Evolutionary conservation across 1,140 invertebrate genomes (phyloP).

Genomic region (Zaprionus gabonicus): DNA sequence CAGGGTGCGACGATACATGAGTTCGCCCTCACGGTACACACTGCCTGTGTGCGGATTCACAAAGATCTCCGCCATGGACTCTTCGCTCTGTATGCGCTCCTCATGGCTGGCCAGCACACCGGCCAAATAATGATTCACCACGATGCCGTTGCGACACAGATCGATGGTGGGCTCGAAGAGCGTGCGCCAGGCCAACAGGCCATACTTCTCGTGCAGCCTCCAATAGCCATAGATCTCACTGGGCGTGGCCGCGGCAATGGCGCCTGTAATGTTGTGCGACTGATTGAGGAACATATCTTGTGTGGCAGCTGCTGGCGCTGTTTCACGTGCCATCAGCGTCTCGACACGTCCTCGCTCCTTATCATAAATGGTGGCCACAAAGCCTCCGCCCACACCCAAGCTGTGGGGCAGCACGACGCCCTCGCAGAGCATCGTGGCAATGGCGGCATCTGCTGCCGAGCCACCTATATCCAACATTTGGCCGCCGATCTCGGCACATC

Average conservation of each 20-base stretch:
- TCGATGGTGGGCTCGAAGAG: conserved; percentile 92
- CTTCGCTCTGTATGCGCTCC: conserved; percentile 87
- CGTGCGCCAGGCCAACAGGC: conserved; percentile 91
- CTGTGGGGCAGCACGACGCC: conserved; percentile 94
- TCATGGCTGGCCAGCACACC: conserved; percentile 86
- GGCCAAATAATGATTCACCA: conserved; percentile 90
- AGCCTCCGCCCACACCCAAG: conserved; percentile 95
- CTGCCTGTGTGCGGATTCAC: conserved; percentile 87
- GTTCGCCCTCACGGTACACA: conserved; percentile 88
- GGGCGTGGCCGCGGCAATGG: conserved; percentile 93
- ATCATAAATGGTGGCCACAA: conserved; percentile 92
- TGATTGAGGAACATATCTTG: conserved; percentile 89
- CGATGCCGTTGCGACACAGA: conserved; percentile 89
- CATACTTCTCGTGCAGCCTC: conserved; percentile 90
- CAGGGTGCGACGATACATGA: conserved; percentile 88
- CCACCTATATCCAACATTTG: conserved; percentile 90
- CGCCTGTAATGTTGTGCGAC: conserved; percentile 84
- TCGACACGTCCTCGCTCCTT: conserved; percentile 86
- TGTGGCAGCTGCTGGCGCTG: conserved; percentile 89
- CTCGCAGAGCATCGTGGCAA: conserved; percentile 94
- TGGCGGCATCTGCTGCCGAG: conserved; percentile 94
- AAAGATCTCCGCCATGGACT: conserved; percentile 88
- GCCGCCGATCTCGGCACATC: conserved; percentile 91
- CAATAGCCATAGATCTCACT: conserved; percentile 95
- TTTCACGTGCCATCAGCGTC: conserved; percentile 92